phyloP scores from a whole-genome alignment of 2,888 invertebrate species.

The Epinotia bilunana region DNA sequence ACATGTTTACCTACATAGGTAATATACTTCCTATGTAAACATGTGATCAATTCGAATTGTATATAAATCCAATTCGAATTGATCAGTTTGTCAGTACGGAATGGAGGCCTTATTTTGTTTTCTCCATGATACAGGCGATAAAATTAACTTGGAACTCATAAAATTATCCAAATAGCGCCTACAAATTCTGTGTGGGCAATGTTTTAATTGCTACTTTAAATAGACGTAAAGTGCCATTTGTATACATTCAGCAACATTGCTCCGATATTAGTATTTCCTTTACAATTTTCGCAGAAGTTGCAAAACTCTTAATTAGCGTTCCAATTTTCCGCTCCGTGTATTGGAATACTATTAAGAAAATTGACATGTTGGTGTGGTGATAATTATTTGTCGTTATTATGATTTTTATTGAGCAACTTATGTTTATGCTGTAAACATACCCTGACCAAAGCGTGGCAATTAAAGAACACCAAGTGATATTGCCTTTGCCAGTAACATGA shows the following conservation, averaged over 20 bases:
- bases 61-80: not conserved
- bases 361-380: not conserved
- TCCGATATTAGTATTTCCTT: conserved; percentile 5
- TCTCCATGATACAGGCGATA: conserved; percentile 9
- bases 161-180: conserved; percentile 18
- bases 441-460: not conserved
- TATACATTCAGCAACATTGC: not conserved
- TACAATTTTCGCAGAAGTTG: conserved; percentile 2
- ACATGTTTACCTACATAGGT: not conserved
- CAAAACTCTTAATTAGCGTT: not conserved
- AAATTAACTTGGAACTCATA: conserved; percentile 20
- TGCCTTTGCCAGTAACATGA: too few relatives aligned
- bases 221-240: not conserved
- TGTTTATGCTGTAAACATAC: not conserved
- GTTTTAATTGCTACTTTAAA: conserved; percentile 22
- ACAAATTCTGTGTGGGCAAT: conserved; percentile 3
- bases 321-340: conserved; percentile 18
- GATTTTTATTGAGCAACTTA: not conserved
- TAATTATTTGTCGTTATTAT: conserved; percentile 4
- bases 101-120: not conserved
- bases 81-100: not conserved
- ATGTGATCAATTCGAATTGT: too few relatives aligned
- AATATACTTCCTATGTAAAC: too few relatives aligned
- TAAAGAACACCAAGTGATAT: not conserved
- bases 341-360: not conserved